Percentiles rank a stretch among this genome's conserved stretches.
phyloP scores from a whole-genome alignment of 1,140 invertebrate species.

The Riptortus pedestris region DNA sequence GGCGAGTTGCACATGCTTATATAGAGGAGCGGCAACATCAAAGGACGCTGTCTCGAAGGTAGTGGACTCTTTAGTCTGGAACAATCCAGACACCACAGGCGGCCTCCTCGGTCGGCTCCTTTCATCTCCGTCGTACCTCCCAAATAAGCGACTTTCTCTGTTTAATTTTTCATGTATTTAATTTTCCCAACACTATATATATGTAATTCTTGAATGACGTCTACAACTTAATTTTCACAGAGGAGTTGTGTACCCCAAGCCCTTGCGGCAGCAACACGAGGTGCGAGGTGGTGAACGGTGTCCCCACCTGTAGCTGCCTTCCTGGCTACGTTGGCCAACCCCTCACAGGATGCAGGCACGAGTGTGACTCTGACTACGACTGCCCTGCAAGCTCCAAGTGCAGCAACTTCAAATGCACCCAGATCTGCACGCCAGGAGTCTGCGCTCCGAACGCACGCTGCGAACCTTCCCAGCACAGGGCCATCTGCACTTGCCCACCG shows the following conservation, averaged over 20 bases:
- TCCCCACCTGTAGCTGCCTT: slow-evolving; percentile 60
- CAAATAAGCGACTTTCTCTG: no score
- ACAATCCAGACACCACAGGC: no score
- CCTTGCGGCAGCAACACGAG: slow-evolving; percentile 44
- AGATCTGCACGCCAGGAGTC: slow-evolving; percentile 54
- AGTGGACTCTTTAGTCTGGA: no score
- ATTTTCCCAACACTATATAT: no score
- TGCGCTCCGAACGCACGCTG: slow-evolving; percentile 73
- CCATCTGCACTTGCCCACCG: slow-evolving; percentile 69
- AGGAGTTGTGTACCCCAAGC: slow-evolving; percentile 37
- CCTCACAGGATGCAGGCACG: slow-evolving; percentile 58
- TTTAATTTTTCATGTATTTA: no score
- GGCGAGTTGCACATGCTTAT: no score
- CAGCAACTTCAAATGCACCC: slow-evolving; percentile 62
- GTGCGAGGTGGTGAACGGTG: slow-evolving; percentile 41
- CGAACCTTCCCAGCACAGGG: slow-evolving; percentile 60
- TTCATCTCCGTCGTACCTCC: no score
- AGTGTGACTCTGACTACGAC: slow-evolving; percentile 65
- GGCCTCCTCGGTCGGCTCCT: no score
- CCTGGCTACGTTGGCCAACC: slow-evolving; percentile 62
- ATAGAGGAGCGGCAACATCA: no score
- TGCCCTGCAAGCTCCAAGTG: slow-evolving; percentile 60
- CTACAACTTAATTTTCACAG: no score
- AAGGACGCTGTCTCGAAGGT: no score
- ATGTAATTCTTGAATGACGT: no score